A percentile compares a stretch with the other conserved stretches of the same genome.
Evolutionary conservation across 2,888 invertebrate genomes (phyloP).

Genomic region (Ellobium chinense): DNA sequence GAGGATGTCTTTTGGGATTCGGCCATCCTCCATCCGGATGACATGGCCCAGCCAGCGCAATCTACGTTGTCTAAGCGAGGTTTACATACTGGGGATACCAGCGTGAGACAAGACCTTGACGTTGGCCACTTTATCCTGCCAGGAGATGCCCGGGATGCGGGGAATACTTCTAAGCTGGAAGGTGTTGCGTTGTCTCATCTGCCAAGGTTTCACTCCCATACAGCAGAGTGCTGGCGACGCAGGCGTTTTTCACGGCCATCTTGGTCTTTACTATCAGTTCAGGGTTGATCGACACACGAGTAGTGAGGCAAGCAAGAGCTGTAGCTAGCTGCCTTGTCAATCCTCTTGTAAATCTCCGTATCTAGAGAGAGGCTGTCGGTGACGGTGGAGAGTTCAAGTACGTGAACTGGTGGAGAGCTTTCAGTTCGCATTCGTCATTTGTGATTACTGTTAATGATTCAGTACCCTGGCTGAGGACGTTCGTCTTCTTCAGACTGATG

Average conservation of each 20-base stretch:
- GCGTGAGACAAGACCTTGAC: background rate
- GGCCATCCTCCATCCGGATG: slow-evolving; percentile 20
- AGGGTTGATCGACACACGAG: background rate
- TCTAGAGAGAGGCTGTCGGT: slow-evolving; percentile 9
- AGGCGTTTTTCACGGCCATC: background rate
- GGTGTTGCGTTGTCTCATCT: background rate
- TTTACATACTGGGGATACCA: background rate
- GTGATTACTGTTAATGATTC: background rate
- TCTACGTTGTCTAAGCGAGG: background rate
- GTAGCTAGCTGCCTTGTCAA: slow-evolving; percentile 1
- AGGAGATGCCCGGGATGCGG: background rate
- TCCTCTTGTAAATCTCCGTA: background rate
- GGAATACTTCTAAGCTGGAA: background rate
- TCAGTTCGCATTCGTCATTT: background rate
- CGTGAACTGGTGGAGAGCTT: slow-evolving; percentile 2
- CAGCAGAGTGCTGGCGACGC: background rate
- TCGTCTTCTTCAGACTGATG: background rate
- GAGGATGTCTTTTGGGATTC: slow-evolving; percentile 3
- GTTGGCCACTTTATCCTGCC: slow-evolving; percentile 4
- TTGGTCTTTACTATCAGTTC: background rate
- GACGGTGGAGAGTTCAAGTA: background rate
- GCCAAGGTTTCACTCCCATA: slow-evolving; percentile 1
- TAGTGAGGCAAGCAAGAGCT: background rate
- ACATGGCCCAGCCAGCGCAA: slow-evolving; percentile 20
- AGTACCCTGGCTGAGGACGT: background rate